A percentile compares a stretch with the other conserved stretches of the same genome.
phyloP scores from a whole-genome alignment of 1,140 invertebrate genomes.

The Pemphigus obesinymphae region DNA sequence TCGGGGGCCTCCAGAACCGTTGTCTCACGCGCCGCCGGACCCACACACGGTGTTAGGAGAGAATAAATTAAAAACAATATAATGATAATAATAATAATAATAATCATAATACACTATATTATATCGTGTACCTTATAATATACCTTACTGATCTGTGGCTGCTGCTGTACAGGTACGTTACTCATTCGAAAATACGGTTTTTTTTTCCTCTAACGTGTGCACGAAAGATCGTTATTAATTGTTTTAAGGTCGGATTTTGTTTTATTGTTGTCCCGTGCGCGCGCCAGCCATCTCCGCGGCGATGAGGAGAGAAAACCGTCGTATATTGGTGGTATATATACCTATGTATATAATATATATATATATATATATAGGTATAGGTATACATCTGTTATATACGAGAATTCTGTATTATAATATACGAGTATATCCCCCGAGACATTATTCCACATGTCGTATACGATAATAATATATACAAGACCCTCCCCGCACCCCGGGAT shows the following conservation, averaged over 20 bases:
- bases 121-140: background rate
- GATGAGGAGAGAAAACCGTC: too few species aligned
- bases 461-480: too few species aligned
- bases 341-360: too few species aligned
- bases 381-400: background rate
- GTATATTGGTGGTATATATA: background rate
- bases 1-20: background rate
- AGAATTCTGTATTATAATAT: too few species aligned
- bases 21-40: conserved; percentile 2
- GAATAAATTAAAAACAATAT: conserved; percentile 28
- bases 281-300: background rate
- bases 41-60: conserved; percentile 23
- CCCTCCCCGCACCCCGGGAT: too few species aligned
- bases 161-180: background rate
- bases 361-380: background rate
- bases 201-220: background rate
- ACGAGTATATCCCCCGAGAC: too few species aligned
- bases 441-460: too few species aligned
- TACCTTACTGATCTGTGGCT: background rate
- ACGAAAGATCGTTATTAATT: background rate
- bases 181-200: background rate
- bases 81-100: background rate
- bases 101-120: background rate
- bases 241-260: background rate
- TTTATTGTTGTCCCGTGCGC: background rate